Evolutionary conservation across 2,888 invertebrate genomes (phyloP).

Genomic region (Hecatera dysodea): DNA sequence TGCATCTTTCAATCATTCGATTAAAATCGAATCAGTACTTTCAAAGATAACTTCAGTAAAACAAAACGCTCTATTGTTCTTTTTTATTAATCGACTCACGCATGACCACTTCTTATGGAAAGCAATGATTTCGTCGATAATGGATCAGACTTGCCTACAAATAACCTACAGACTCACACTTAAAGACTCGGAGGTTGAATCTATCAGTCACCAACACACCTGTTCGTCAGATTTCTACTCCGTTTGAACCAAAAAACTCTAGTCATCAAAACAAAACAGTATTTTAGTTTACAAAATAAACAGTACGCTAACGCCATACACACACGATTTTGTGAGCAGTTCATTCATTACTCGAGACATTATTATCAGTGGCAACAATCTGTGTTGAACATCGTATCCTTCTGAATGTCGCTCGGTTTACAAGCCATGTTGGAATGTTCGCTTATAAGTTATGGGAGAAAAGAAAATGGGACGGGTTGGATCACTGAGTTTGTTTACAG

Average conservation of each 20-base stretch:
- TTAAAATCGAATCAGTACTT: no score
- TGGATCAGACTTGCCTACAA: no score
- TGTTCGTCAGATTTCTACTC: background rate
- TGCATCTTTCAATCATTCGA: no score
- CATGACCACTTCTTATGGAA: no score
- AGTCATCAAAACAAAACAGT: conserved; percentile 7
- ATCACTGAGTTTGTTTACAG: background rate
- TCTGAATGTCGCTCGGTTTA: conserved; percentile 41
- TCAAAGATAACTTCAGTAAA: no score
- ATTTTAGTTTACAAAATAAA: conserved; percentile 28
- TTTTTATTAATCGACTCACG: no score
- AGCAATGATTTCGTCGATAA: no score
- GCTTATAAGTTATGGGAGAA: conserved; percentile 17
- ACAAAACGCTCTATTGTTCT: no score
- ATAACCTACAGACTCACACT: no score
- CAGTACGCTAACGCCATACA: conserved; percentile 18
- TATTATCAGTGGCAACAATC: conserved; percentile 39
- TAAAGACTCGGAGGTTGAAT: no score
- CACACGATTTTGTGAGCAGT: conserved; percentile 39
- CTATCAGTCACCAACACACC: background rate
- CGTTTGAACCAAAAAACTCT: background rate
- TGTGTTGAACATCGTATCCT: conserved; percentile 39
- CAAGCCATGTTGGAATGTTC: conserved; percentile 37
- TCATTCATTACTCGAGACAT: conserved; percentile 45
- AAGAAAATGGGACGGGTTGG: background rate